Base-by-base conservation (phyloP, 2,797 vertebrate species). In the Phalanger gymnotis region DNA sequence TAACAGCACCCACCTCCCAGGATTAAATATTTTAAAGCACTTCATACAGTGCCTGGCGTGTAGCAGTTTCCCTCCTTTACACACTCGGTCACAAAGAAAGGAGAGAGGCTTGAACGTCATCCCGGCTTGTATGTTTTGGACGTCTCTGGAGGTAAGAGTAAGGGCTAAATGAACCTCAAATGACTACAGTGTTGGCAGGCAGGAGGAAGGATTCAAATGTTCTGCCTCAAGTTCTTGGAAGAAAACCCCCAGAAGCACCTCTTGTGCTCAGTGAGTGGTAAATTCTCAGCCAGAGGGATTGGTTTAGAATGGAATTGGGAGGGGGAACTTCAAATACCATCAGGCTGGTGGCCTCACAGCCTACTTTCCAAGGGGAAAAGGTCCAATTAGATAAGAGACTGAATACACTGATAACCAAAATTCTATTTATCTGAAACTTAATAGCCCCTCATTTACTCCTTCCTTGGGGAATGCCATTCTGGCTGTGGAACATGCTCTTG, bases 391-490 rank as follows among this genome's bases (percentile, higher is more conserved):
- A 31, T 51, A 54, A 54, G 53, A 58, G n/a, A 93, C 53, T 54
- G 52, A 34, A 87, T 30, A 61, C 19, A 47, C 56, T 73, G 57
- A 53, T 73, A 19, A 92, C 81, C 31, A 27, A 22, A 30, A 54
- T 90, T 55, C 4, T 40, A 1, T 52, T 2, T 25, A 5, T 53
- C 27, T n/a, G 56, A 61, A 91, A 47, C 53, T 27, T 2, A 40
- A 25, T 81, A 57, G 53, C 66, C 13, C 54, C n/a, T 81, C 54
- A 51, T 16, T 87, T 22, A 53, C 2, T n/a, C n/a, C 53, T 52
- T 92, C 54, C n/a, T 91, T 53, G 47, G 92, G 92, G 94, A 92
- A 91, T 11, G 52, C 58, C 66, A 27, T 31, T 90, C 66, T 40
- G 30, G 61, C 5, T 66, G 14, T n/a, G 61, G 13, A n/a, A 66